Conservation (phyloP, 2,113 vertebrate genomes). For the Haplochromis burtoni region DNA sequence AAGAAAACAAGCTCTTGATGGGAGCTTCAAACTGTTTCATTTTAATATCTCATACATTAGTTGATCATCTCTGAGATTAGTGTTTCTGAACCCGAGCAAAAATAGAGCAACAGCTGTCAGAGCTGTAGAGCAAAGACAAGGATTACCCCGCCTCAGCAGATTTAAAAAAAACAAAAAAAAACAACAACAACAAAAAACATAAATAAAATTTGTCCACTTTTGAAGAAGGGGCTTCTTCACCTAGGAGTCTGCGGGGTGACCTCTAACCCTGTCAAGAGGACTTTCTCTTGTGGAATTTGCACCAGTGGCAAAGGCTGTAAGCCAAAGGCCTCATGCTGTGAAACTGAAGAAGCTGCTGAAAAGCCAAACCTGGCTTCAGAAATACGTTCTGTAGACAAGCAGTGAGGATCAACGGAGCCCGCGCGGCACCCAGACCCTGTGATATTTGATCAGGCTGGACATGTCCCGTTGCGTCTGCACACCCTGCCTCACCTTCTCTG, state of each 20-base stretch:
- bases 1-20: neutral
- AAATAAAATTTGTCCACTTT: conserved; percentile 39
- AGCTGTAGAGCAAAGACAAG: conserved; percentile 1
- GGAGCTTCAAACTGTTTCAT: neutral
- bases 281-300: conserved; percentile 70
- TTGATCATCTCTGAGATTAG: neutral
- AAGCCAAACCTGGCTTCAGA: conserved; percentile 71
- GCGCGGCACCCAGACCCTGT: conserved; percentile 42
- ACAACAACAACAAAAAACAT: neutral
- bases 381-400: conserved; percentile 65
- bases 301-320: conserved; percentile 55
- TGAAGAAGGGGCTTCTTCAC: conserved; percentile 26
- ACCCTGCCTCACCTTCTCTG: conserved; percentile 37
- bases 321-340: conserved; percentile 48
- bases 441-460: conserved; percentile 60
- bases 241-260: conserved; percentile 29
- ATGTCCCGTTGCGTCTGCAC: conserved; percentile 38
- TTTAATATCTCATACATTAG: neutral
- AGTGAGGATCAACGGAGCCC: conserved; percentile 53
- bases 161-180: conserved; percentile 15
- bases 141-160: neutral
- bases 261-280: conserved; percentile 43
- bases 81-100: neutral
- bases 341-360: conserved; percentile 71
- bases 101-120: conserved; percentile 59